These are phyloP conservation scores for Thera britannica DNA, from an alignment of 2,888 invertebrate species.

Conservation along the genomic window DNA sequence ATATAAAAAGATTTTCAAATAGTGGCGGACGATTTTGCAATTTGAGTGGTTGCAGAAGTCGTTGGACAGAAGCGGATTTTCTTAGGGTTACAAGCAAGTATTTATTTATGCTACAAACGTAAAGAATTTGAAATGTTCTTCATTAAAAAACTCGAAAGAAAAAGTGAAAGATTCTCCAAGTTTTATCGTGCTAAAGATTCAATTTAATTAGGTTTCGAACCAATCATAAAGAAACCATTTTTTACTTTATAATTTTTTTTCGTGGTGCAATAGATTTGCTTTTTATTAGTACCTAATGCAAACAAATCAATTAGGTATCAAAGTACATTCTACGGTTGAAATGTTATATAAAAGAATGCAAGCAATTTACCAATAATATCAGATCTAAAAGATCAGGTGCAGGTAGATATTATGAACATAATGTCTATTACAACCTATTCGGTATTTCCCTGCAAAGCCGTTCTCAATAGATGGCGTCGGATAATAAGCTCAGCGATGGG, in stretches of 20 bases:
- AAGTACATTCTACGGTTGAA: too few species aligned
- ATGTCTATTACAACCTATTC: constrained; percentile 74
- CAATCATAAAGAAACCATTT: not conserved
- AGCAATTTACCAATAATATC: constrained; percentile 44
- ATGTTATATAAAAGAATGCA: too few species aligned
- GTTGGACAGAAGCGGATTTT: not conserved
- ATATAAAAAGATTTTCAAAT: too few species aligned
- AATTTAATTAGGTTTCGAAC: constrained; percentile 6
- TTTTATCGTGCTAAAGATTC: constrained; percentile 37
- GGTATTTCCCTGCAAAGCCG: constrained; percentile 82
- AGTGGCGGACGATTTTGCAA: too few species aligned
- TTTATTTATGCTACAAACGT: not conserved
- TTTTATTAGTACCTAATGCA: too few species aligned
- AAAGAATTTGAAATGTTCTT: constrained; percentile 8
- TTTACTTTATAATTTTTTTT: not conserved
- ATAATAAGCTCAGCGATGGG: constrained; percentile 82
- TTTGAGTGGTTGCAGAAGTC: too few species aligned
- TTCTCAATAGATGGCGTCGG: constrained; percentile 81
- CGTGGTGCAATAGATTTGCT: too few species aligned
- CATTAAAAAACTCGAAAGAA: not conserved
- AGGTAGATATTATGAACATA: constrained; percentile 70
- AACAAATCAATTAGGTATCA: too few species aligned
- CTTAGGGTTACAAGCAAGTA: not conserved
- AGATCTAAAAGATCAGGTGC: constrained; percentile 63
- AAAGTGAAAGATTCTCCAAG: constrained; percentile 18